phyloP scores from a whole-genome alignment of 1,140 invertebrate genomes.

The Euura saliciscinereae region DNA sequence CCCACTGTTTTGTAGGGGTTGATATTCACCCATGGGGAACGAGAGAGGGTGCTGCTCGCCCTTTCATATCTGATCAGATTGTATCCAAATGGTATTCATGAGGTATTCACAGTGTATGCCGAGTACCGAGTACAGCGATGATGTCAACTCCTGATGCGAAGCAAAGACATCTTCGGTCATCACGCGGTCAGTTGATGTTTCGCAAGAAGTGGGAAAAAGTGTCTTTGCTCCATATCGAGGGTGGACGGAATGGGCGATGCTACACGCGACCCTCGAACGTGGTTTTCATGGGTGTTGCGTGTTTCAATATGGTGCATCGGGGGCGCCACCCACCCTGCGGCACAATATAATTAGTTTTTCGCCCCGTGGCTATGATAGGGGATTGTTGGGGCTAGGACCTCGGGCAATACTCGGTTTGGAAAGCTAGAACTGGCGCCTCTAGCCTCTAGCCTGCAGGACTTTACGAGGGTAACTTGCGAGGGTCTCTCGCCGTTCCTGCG shows the following conservation, averaged over 20 bases:
- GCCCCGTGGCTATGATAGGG: conserved; percentile 50
- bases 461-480: conserved; percentile 20
- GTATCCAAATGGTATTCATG: conserved; percentile 54
- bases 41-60: conserved; percentile 1
- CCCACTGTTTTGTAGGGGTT: conserved; percentile 15
- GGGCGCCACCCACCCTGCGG: conserved; percentile 22
- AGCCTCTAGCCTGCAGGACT: not conserved
- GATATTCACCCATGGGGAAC: conserved; percentile 21
- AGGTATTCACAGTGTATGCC: conserved; percentile 12
- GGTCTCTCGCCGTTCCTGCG: conserved; percentile 24
- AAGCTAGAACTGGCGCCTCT: not conserved
- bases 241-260: not conserved
- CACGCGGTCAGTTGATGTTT: not conserved
- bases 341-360: conserved; percentile 56
- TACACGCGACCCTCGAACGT: not conserved
- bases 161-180: not conserved
- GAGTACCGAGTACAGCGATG: not conserved
- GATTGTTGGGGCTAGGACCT: conserved; percentile 18
- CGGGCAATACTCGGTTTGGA: not conserved
- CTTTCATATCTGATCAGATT: conserved; percentile 41
- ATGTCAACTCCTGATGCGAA: not conserved
- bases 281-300: conserved; percentile 32
- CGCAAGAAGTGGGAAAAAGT: not conserved
- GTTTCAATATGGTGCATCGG: conserved; percentile 44
- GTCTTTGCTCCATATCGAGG: not conserved